Conservation (phyloP, 2,797 vertebrate species). For the Arnoldichthys spilopterus region DNA sequence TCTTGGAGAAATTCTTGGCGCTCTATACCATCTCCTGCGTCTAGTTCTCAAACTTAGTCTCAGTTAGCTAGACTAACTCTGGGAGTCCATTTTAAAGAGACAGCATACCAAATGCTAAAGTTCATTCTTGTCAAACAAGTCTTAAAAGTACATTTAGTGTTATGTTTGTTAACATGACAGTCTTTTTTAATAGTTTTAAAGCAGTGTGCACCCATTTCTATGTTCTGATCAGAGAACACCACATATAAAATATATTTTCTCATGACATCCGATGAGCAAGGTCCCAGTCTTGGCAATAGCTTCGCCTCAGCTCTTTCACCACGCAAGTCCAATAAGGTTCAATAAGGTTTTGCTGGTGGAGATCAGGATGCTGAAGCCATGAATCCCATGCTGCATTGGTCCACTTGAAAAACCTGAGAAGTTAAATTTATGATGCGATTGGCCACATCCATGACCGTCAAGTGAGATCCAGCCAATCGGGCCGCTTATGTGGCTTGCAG, state of each 20-base stretch:
- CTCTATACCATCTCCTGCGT: slow-evolving; percentile 19
- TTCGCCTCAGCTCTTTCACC: slow-evolving; percentile 70
- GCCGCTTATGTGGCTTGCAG: slow-evolving; percentile 94
- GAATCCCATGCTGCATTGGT: slow-evolving; percentile 69
- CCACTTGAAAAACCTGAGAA: slow-evolving; percentile 66
- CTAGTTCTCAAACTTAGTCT: background rate
- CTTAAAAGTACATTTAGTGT: slow-evolving; percentile 17
- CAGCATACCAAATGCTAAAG: slow-evolving; percentile 13
- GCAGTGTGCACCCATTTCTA: slow-evolving; percentile 15
- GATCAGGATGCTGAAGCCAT: slow-evolving; percentile 34
- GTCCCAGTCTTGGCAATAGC: slow-evolving; percentile 58
- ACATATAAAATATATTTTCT: slow-evolving; percentile 27
- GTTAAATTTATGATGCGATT: slow-evolving; percentile 36
- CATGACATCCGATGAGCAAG: slow-evolving; percentile 35
- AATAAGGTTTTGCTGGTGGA: slow-evolving; percentile 41
- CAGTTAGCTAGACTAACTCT: background rate
- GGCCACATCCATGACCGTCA: slow-evolving; percentile 67
- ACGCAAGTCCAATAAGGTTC: slow-evolving; percentile 73
- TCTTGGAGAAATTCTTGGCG: slow-evolving; percentile 17
- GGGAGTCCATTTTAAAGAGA: background rate
- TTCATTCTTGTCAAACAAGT: slow-evolving; percentile 24
- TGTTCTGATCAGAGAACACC: slow-evolving; percentile 23
- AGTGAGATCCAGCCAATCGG: slow-evolving; percentile 91
- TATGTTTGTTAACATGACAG: slow-evolving; percentile 19
- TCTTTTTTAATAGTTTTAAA: slow-evolving; percentile 30